These are phyloP conservation scores for Pontoporia blainvillei DNA, from an alignment of 2,113 vertebrate species.

Conservation along the genomic window DNA sequence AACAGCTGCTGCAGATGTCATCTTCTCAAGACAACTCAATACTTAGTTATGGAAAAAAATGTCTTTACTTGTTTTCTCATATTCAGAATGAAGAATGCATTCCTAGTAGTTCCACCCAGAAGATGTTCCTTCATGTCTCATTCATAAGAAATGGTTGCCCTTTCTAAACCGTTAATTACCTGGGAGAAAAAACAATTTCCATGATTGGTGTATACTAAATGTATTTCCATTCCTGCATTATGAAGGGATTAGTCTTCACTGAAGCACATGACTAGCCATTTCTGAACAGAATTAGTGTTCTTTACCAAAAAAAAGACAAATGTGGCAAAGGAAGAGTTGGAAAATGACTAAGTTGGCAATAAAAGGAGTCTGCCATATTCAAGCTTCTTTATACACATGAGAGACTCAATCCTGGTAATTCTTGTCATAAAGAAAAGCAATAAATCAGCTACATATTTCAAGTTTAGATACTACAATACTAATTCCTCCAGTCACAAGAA, in stretches of 20 bases:
- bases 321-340: background rate
- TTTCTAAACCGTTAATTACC: background rate
- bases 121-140: background rate
- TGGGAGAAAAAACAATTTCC: background rate
- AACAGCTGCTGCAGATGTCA: background rate
- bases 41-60: background rate
- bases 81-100: background rate
- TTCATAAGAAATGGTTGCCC: background rate
- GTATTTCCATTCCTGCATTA: background rate
- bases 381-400: background rate
- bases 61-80: background rate
- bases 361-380: background rate
- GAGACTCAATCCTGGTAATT: background rate
- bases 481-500: background rate
- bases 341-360: background rate
- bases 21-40: background rate
- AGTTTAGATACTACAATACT: background rate
- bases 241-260: background rate
- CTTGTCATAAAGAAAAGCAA: background rate
- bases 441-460: background rate
- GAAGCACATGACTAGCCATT: background rate
- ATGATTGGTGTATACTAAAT: background rate
- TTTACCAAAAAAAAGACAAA: background rate
- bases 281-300: background rate
- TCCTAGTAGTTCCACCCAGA: background rate